These are phyloP conservation scores for Mesodorylaimus sp. DNA, from an alignment of 2,888 invertebrate species.

Conservation along the genomic window DNA sequence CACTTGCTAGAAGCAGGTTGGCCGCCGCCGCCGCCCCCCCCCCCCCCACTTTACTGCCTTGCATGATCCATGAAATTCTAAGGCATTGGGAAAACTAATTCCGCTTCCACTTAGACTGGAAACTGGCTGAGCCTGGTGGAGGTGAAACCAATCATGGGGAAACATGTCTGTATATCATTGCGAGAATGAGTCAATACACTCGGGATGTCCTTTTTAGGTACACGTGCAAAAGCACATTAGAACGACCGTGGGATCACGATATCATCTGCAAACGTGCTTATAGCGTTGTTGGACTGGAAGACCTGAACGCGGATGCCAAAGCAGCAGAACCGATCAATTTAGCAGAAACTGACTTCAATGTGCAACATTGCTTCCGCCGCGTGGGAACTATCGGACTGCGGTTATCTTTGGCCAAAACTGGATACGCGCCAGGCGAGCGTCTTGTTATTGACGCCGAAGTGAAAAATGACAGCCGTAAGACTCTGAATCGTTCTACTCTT, in stretches of 20 bases:
- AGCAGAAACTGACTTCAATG: conserved; percentile 19
- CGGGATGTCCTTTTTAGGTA: not conserved
- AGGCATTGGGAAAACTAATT: too few relatives aligned
- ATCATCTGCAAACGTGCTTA: conserved; percentile 23
- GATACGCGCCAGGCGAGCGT: conserved; percentile 24
- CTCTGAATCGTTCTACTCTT: conserved; percentile 10
- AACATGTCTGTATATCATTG: too few relatives aligned
- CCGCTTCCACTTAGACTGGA: too few relatives aligned
- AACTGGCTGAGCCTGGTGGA: too few relatives aligned
- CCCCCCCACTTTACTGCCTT: too few relatives aligned
- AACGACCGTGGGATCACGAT: conserved; percentile 29
- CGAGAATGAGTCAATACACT: too few relatives aligned
- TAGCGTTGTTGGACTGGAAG: conserved; percentile 27
- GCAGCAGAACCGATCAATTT: conserved; percentile 18
- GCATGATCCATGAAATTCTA: too few relatives aligned
- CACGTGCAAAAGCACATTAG: conserved; percentile 19
- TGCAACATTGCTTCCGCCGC: conserved; percentile 22
- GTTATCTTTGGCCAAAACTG: conserved; percentile 18
- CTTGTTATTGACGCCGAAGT: conserved; percentile 15
- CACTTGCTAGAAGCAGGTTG: too few relatives aligned
- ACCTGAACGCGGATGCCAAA: conserved; percentile 23
- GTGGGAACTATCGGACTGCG: conserved; percentile 21
- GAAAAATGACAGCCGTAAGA: conserved; percentile 13
- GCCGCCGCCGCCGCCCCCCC: too few relatives aligned
- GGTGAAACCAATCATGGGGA: too few relatives aligned